Percentiles rank a stretch among this genome's conserved stretches.
These are phyloP conservation scores for Streblospio benedicti DNA, from an alignment of 1,140 invertebrate genomes.

Conservation along the genomic window DNA sequence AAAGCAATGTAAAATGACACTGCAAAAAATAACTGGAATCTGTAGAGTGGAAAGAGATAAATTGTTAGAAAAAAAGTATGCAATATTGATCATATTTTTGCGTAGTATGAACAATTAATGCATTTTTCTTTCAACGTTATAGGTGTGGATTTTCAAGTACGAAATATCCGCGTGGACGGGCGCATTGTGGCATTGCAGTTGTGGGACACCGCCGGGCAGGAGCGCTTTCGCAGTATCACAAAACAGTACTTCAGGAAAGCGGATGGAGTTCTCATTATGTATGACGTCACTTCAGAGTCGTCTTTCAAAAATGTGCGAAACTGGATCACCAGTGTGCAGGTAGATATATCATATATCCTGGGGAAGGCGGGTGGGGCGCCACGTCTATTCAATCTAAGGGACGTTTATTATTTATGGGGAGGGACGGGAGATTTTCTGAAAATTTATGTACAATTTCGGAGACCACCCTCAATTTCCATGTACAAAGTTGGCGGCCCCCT, in stretches of 20 bases:
- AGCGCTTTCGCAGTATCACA: constrained; percentile 59
- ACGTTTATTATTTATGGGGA: not conserved
- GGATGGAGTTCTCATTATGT: constrained; percentile 61
- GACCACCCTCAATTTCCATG: too few relatives aligned
- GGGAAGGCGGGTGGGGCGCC: not conserved
- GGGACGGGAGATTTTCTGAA: not conserved
- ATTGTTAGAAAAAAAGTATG: too few relatives aligned
- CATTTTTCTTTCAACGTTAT: not conserved
- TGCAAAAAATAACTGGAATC: not conserved
- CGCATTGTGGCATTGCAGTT: constrained; percentile 52
- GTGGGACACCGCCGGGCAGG: constrained; percentile 57
- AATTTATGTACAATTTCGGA: not conserved
- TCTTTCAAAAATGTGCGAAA: constrained; percentile 58
- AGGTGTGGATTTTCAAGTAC: constrained; percentile 57
- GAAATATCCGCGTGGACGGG: constrained; percentile 47
- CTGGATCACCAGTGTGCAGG: constrained; percentile 56
- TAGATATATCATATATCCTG: constrained; percentile 27
- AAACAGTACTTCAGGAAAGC: constrained; percentile 63
- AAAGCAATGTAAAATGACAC: not conserved
- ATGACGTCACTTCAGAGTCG: constrained; percentile 59
- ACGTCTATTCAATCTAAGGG: not conserved
- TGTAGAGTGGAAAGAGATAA: too few relatives aligned
- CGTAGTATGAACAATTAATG: too few relatives aligned
- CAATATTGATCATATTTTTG: not conserved
- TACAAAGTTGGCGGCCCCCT: too few relatives aligned